Evolutionary conservation across 2,888 invertebrate species (phyloP).

Genomic region (Bruchidius siliquastri): DNA sequence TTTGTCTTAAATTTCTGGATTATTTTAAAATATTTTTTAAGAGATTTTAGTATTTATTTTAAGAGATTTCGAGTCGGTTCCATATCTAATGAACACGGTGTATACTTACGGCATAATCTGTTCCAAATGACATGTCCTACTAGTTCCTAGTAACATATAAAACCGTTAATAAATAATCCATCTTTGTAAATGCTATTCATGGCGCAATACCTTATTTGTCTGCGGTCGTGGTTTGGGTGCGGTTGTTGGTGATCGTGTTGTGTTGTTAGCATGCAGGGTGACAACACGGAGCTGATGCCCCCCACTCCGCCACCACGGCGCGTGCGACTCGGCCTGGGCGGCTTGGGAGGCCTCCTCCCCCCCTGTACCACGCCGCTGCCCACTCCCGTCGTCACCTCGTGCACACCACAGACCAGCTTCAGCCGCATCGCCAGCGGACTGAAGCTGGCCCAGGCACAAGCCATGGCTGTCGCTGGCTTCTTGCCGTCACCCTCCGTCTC

Average conservation of each 20-base stretch:
- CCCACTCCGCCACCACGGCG: constrained; percentile 56
- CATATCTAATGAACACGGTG: too few relatives aligned
- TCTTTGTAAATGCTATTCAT: neutral
- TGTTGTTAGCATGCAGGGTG: constrained; percentile 54
- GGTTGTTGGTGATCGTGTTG: constrained; percentile 18
- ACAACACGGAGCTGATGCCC: constrained; percentile 60
- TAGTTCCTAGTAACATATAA: too few relatives aligned
- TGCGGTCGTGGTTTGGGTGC: neutral
- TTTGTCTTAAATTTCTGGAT: too few relatives aligned
- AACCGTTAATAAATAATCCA: too few relatives aligned
- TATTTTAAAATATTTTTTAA: too few relatives aligned
- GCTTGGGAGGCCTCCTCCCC: constrained; percentile 40
- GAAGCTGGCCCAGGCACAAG: constrained; percentile 66
- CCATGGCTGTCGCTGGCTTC: constrained; percentile 67
- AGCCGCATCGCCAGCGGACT: constrained; percentile 64
- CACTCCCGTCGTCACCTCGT: constrained; percentile 35
- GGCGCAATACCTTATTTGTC: neutral
- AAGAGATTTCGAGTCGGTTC: too few relatives aligned
- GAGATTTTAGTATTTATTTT: too few relatives aligned
- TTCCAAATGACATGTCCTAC: too few relatives aligned
- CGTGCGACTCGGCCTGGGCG: constrained; percentile 33
- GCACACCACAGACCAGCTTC: constrained; percentile 45
- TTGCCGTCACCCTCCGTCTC: constrained; percentile 46
- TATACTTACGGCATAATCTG: too few relatives aligned
- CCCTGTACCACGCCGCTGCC: constrained; percentile 37